Evolutionary conservation across 2,888 invertebrate genomes (phyloP).

Genomic region (Xestia c-nigrum): DNA sequence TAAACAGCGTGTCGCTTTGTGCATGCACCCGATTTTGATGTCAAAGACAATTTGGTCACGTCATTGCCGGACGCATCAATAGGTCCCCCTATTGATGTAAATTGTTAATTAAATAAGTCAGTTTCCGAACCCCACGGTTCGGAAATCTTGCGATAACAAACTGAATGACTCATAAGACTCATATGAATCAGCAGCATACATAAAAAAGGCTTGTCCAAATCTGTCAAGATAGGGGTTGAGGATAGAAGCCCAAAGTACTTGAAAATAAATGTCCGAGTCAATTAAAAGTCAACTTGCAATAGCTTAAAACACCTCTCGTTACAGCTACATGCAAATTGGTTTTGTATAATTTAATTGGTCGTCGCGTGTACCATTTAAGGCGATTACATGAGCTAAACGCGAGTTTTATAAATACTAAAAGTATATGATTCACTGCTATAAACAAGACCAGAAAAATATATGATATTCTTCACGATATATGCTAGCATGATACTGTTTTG

Average conservation of each 20-base stretch:
- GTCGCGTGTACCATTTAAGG: neutral
- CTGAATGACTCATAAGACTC: neutral
- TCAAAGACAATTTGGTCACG: slow-evolving; percentile 45
- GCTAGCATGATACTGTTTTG: too few relatives aligned
- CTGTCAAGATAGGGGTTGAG: neutral
- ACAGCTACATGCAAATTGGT: neutral
- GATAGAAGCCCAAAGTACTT: neutral
- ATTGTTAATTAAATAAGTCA: neutral
- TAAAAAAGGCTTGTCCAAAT: neutral
- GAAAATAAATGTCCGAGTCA: neutral
- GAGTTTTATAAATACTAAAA: too few relatives aligned
- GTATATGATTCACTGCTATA: too few relatives aligned
- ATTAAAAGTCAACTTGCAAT: neutral
- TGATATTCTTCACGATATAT: too few relatives aligned
- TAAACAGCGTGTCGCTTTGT: slow-evolving; percentile 79
- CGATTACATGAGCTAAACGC: too few relatives aligned
- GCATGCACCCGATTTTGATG: slow-evolving; percentile 67
- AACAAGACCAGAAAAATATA: too few relatives aligned
- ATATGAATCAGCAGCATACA: neutral
- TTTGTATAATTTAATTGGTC: too few relatives aligned
- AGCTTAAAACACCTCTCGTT: neutral
- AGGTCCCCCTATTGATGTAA: neutral
- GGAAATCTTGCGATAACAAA: neutral
- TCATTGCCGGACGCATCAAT: neutral
- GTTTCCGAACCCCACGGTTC: neutral